phyloP scores from a whole-genome alignment of 2,797 vertebrate genomes.

The Geotria australis region DNA sequence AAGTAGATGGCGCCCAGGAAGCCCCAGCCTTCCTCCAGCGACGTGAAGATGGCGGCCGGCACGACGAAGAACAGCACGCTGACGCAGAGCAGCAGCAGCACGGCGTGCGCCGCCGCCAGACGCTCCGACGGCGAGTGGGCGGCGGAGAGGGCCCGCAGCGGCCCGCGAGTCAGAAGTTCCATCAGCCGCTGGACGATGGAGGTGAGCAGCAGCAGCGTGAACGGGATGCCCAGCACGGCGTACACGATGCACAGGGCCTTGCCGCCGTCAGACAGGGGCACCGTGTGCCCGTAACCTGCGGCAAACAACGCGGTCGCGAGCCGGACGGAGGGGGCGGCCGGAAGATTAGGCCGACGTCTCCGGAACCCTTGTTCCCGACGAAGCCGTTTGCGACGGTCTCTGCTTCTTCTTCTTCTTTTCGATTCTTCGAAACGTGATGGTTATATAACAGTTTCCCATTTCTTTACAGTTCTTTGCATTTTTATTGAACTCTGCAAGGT shows the following conservation, averaged over 20 bases:
- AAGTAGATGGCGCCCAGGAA: conserved; percentile 58
- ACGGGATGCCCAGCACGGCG: conserved; percentile 20
- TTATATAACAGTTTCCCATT: no score
- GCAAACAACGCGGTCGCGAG: neutral
- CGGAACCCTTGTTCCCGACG: no score
- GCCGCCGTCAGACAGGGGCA: conserved; percentile 16
- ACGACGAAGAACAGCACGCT: conserved; percentile 26
- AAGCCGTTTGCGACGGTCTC: no score
- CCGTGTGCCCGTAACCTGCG: conserved; percentile 24
- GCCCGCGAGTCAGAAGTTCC: conserved; percentile 9
- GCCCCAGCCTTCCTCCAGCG: conserved; percentile 28
- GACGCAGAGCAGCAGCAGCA: conserved; percentile 12
- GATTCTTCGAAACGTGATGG: no score
- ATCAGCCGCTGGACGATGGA: conserved; percentile 12
- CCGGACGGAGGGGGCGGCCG: no score
- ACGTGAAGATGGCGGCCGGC: conserved; percentile 24
- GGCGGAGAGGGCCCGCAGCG: conserved; percentile 17
- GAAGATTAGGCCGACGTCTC: no score
- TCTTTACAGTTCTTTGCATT: no score
- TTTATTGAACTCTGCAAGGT: no score
- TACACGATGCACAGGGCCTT: conserved; percentile 28
- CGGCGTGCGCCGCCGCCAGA: conserved; percentile 13
- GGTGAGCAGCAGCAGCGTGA: conserved; percentile 16
- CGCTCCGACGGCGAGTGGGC: conserved; percentile 7
- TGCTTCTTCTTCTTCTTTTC: no score